These are phyloP conservation scores for Prunella fulvescens DNA, from an alignment of 2,113 vertebrate genomes.

Conservation along the genomic window DNA sequence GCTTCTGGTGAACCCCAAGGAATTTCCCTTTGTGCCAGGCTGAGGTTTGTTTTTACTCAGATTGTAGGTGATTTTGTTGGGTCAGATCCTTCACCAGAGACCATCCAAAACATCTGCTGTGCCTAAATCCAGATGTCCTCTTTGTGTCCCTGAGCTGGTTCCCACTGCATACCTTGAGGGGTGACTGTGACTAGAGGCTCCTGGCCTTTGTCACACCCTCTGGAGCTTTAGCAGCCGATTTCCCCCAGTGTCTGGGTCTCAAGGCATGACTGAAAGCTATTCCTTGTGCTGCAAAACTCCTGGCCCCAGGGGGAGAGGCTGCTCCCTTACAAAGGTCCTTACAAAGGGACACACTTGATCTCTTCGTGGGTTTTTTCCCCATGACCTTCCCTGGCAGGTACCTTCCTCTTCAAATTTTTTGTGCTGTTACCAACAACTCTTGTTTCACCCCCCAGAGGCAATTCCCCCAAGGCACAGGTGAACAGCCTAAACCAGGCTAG, in stretches of 20 bases:
- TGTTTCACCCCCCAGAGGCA: neutral
- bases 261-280: neutral
- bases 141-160: neutral
- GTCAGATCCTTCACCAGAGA: neutral
- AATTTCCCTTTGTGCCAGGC: neutral
- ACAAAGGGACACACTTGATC: neutral
- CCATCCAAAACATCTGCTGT: neutral
- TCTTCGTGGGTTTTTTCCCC: neutral
- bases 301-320: neutral
- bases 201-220: neutral
- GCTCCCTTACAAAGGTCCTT: neutral
- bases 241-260: neutral
- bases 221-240: neutral
- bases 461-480: neutral
- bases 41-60: neutral
- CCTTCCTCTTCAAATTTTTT: neutral
- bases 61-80: neutral
- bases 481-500: neutral
- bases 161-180: accelerated
- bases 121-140: neutral
- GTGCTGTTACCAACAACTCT: neutral
- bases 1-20: neutral
- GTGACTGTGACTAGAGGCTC: neutral
- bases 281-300: neutral
- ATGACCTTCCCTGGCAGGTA: neutral